These are phyloP conservation scores for Eriocheir sinensis DNA, from an alignment of 1,140 invertebrate genomes.

Conservation along the genomic window DNA sequence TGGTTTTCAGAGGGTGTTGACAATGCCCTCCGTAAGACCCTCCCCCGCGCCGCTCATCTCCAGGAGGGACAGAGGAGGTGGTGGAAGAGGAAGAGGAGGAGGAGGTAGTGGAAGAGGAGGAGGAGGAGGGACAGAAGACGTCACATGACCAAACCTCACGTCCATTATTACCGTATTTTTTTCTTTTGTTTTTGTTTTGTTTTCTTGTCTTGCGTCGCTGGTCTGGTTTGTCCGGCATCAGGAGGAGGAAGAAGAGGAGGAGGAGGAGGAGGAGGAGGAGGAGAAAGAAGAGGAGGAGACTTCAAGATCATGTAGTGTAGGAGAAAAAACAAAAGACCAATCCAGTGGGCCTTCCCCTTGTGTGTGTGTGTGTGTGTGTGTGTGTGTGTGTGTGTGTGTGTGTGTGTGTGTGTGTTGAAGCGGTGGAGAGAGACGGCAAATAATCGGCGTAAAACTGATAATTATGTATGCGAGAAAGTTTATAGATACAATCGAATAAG, in stretches of 20 bases:
- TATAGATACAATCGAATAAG: background rate
- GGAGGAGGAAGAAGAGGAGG: background rate
- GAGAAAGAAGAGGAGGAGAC: background rate
- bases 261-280: too few relatives aligned
- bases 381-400: slow-evolving; percentile 2
- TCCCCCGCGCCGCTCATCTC: background rate
- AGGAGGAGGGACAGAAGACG: background rate
- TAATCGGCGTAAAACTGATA: too few relatives aligned
- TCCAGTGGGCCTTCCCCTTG: background rate
- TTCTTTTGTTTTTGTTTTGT: too few relatives aligned
- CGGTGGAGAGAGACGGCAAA: too few relatives aligned
- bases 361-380: slow-evolving; percentile 4
- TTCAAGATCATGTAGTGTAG: too few relatives aligned
- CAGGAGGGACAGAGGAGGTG: background rate
- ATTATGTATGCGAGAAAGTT: too few relatives aligned
- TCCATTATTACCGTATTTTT: too few relatives aligned
- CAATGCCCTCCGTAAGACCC: background rate
- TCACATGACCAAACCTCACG: background rate
- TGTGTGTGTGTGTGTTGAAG: background rate
- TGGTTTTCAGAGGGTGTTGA: slow-evolving; percentile 1
- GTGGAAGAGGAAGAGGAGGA: too few relatives aligned
- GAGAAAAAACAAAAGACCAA: background rate
- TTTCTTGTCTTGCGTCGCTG: background rate
- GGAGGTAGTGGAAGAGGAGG: background rate
- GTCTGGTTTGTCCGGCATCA: background rate